Conservation (phyloP, 2,113 vertebrate species). For the Thunnus maccoyii region DNA sequence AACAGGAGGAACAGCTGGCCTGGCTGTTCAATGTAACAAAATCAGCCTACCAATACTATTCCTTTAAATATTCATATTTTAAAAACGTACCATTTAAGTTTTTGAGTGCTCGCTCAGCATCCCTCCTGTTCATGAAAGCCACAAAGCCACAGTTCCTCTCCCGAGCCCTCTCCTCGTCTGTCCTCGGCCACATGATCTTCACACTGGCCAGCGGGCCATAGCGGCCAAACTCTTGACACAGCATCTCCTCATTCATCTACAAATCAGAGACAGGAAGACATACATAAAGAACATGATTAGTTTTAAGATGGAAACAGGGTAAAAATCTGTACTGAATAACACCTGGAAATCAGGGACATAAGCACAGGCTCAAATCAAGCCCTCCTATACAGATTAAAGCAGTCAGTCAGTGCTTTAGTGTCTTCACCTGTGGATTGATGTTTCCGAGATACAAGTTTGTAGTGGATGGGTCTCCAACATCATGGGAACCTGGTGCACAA, state of each 20-base stretch:
- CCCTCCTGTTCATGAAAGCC: constrained; percentile 98
- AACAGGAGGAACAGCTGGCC: too few relatives aligned
- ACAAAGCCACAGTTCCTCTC: constrained; percentile 99
- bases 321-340: neutral
- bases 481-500: constrained; percentile 97
- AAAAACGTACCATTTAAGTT: constrained; percentile 91
- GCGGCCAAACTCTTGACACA: constrained; percentile 98
- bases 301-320: neutral
- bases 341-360: neutral
- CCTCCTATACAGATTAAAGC: neutral
- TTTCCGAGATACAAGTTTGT: constrained; percentile 99
- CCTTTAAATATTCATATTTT: too few relatives aligned
- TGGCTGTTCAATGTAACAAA: too few relatives aligned
- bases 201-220: constrained; percentile 98
- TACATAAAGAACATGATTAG: neutral
- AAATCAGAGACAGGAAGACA: neutral
- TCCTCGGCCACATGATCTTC: constrained; percentile 99
- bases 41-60: too few relatives aligned
- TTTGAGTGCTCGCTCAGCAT: constrained; percentile 98
- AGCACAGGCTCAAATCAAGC: neutral
- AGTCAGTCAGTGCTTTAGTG: neutral
- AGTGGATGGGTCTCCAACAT: constrained; percentile 98
- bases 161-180: constrained; percentile 97
- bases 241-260: constrained; percentile 99
- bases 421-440: constrained; percentile 96